These are phyloP conservation scores for Caenorhabditis becei DNA, from an alignment of 2,888 invertebrate species.

Conservation along the genomic window DNA sequence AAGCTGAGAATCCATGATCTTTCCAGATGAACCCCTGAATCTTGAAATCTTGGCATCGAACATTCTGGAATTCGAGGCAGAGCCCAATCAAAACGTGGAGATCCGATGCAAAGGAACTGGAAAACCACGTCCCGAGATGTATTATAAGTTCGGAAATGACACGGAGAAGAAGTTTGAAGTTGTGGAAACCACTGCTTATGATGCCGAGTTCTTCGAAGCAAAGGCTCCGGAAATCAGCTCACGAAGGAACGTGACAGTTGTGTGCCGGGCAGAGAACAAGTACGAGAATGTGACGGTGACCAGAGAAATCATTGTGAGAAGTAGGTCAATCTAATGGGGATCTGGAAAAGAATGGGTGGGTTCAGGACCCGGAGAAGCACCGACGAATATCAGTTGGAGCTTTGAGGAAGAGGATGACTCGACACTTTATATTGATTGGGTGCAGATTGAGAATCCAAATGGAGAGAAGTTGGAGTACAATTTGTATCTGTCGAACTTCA, in stretches of 20 bases:
- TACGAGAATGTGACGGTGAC: constrained; percentile 56
- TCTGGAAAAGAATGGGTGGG: background rate
- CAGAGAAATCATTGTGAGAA: constrained; percentile 51
- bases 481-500: constrained; percentile 55
- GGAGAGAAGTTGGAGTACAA: constrained; percentile 58
- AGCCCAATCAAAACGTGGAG: constrained; percentile 63
- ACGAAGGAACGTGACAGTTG: constrained; percentile 52
- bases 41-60: constrained; percentile 52
- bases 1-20: too few species aligned
- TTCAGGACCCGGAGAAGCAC: constrained; percentile 70
- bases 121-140: constrained; percentile 60
- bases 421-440: constrained; percentile 63
- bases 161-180: constrained; percentile 37
- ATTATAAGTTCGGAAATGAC: constrained; percentile 54
- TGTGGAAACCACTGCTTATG: constrained; percentile 28
- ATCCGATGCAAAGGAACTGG: constrained; percentile 62
- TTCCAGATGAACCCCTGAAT: constrained; percentile 62
- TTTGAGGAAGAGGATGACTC: constrained; percentile 63
- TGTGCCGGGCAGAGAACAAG: constrained; percentile 64
- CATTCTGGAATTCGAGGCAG: constrained; percentile 56
- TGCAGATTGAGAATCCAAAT: constrained; percentile 62
- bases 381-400: constrained; percentile 62
- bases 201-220: constrained; percentile 43
- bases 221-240: constrained; percentile 50
- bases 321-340: constrained; percentile 54